Base-by-base conservation (phyloP, 2,113 vertebrate species). In the Callorhinus ursinus region DNA sequence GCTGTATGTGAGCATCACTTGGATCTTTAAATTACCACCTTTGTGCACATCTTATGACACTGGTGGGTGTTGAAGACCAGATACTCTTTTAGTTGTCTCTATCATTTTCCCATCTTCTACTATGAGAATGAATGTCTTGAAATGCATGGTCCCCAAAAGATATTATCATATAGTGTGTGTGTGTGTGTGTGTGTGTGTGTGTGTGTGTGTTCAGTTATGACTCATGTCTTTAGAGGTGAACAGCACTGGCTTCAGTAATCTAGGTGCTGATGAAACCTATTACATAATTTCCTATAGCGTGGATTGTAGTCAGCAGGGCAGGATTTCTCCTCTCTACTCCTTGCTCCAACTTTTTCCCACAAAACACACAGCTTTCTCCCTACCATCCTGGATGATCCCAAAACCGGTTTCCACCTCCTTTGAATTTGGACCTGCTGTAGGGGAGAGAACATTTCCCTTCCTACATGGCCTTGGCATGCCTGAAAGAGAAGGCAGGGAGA, bases 201-300 rank as follows among this genome's bases (percentile, higher is more conserved):
- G 16, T 26, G 39, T 33, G 18, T 39, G 39, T 36, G n/a, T 51
- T 72, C 18, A 61, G 39, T 71, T 88, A 46, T 90, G 81, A 72
- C 21, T 96, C 67, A 51, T 15, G 77, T 46, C 11, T 63, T 51
- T 55, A 12, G 24, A 80, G 15, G 10, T 87, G 36, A 95, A 84
- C 12, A 72, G 13, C 39, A 19, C 12, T n/a, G 31, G 14, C 24
- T 95, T 94, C 69, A 69, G 16, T 55, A 79, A 72, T 18, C 24
- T 42, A 14, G n/a, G 21, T 82, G 90, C 61, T 97, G 61, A 95
- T 39, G 74, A 95, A 97, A 90, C 28, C 2, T 86, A 1, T 90
- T 86, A 55, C 19, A 0, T 77, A 67, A 96, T 39, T 51, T 92
- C 76, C 28, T 89, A 9, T 2, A 86, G 31, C 14, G 12, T 6